Conservation (phyloP, 2,888 invertebrate genomes). For the Pristionchus mayeri region DNA sequence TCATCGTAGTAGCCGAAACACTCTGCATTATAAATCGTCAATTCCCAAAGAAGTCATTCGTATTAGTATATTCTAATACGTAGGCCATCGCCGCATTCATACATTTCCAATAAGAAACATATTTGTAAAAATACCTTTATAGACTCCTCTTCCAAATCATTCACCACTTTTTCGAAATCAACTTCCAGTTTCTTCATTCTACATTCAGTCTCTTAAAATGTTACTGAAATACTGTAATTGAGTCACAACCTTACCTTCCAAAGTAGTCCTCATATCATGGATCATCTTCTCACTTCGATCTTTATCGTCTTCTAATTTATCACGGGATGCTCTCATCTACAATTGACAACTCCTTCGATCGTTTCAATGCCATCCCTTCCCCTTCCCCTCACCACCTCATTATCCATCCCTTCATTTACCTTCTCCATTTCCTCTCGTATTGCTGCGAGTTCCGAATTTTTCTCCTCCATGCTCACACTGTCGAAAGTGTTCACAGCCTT, state of each 20-base stretch:
- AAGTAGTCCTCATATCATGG: neutral
- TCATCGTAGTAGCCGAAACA: neutral
- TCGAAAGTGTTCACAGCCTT: neutral
- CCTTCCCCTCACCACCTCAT: neutral
- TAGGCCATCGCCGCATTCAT: too few species aligned
- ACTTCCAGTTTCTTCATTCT: slow-evolving; percentile 2
- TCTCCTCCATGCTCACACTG: slow-evolving; percentile 20
- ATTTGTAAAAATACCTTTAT: neutral
- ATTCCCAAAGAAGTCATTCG: too few species aligned
- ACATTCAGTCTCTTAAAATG: neutral
- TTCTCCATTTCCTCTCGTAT: slow-evolving; percentile 22
- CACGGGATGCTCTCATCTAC: neutral
- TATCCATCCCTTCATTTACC: neutral
- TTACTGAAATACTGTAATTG: too few species aligned
- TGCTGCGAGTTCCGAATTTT: slow-evolving; percentile 1
- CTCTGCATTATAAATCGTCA: neutral
- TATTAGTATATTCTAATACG: too few species aligned
- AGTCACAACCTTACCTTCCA: slow-evolving; percentile 11
- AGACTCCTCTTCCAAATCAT: slow-evolving; percentile 16
- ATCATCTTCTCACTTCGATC: slow-evolving; percentile 25
- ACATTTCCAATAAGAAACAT: too few species aligned
- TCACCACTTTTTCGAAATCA: neutral
- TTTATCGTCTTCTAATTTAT: neutral
- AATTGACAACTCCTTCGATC: neutral
- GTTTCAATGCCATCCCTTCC: neutral